Base-by-base conservation (phyloP, 1,140 invertebrate genomes). In the Cherax destructor region DNA sequence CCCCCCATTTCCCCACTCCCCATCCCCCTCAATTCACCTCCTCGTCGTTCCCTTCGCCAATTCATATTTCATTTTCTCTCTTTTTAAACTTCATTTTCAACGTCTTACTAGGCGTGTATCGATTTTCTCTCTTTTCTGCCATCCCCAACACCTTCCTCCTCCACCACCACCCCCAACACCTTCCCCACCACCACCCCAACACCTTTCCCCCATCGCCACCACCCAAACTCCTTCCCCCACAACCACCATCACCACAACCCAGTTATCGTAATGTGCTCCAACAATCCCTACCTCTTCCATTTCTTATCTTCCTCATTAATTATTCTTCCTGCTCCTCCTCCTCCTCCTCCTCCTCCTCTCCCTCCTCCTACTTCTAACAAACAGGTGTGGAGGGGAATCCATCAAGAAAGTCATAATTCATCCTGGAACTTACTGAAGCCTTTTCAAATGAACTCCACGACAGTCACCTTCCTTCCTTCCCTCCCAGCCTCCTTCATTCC, bases 1-100 rank as follows among this genome's bases (percentile, higher is more conserved):
- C 52, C 52, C 9, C 13, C 52, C 13, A 56, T 56, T 13, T 56
- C 52, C 6, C 52, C 52, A 56, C 52, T 9, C 52, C 52, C 52
- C 52, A 9, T 56, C 52, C 9, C 52, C 9, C 52, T 6, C 52
- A 56, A 56, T 13, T 6, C 52, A 56, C 52, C 13, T 13, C 52
- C 13, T 13, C 52, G 52, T 10, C 9, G 13, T 56, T 74, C n/a
- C 65, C 16, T 30, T 21, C 24, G 24, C 69, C 69, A 74, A 74
- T 74, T 74, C 69, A 74, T 74, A 74, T 74, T 74, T 74, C 69
- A 74, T 74, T 74, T 21, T n/a, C 69, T 74, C 69, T 74, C 69
- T 74, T 74, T 74, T 74, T 74, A n/a, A 74, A 74, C 69, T 74
- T n/a, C 69, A 74, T 74, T 74, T 74, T 74, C 69, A 74, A 74